A percentile compares a stretch with the other conserved stretches of the same genome.
phyloP scores from a whole-genome alignment of 2,797 vertebrate genomes.

The Pogoniulus pusillus region DNA sequence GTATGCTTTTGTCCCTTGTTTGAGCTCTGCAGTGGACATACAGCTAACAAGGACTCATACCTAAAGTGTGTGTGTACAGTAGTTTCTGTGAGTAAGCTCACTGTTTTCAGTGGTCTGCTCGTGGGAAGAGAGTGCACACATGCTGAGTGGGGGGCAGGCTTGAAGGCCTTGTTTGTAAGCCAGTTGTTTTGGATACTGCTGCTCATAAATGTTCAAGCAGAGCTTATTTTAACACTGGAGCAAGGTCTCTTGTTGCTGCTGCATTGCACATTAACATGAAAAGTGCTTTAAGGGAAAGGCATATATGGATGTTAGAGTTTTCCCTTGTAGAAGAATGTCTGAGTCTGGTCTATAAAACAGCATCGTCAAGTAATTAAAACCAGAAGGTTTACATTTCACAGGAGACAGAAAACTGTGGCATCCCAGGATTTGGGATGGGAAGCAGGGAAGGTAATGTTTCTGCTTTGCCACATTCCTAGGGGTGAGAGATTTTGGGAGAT shows the following conservation, averaged over 20 bases:
- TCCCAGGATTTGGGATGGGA: background rate
- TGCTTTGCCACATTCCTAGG: background rate
- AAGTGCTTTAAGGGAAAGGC: background rate
- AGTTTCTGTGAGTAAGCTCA: background rate
- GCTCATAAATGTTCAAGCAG: fast-evolving
- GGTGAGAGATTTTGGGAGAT: background rate
- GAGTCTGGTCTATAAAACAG: background rate
- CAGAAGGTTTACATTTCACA: background rate
- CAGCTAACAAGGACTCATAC: fast-evolving
- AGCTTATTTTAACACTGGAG: fast-evolving
- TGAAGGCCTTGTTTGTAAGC: background rate
- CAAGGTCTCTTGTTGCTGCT: fast-evolving
- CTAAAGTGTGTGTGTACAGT: fast-evolving
- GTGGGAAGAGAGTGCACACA: fast-evolving
- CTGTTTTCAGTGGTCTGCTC: background rate
- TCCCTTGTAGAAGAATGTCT: background rate
- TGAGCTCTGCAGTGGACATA: background rate
- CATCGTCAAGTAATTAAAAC: background rate
- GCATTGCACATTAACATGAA: fast-evolving
- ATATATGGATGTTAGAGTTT: background rate
- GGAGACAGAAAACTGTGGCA: background rate
- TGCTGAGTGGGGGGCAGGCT: background rate
- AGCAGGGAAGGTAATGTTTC: background rate
- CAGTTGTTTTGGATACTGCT: fast-evolving
- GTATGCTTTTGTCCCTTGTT: background rate